A percentile compares a stretch with the other conserved stretches of the same genome.
These are phyloP conservation scores for Actinernus sp. DNA, from an alignment of 92 coral and sea anemone species.

Conservation along the genomic window DNA sequence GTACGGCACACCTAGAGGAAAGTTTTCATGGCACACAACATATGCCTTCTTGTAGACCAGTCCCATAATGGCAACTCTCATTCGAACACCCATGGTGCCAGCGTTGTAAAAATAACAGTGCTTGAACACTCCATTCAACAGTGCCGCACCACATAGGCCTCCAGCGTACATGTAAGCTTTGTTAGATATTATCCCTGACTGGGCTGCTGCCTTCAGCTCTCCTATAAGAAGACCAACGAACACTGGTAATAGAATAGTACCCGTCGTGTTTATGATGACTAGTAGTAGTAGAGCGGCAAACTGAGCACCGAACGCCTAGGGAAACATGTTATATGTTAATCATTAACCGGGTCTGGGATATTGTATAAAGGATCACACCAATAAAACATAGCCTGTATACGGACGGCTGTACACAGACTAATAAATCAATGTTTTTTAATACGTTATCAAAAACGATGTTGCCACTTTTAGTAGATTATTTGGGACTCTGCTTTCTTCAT, in stretches of 20 bases:
- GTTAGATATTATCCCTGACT: background rate
- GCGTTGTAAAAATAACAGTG: slow-evolving; percentile 8
- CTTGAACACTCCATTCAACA: slow-evolving; percentile 1
- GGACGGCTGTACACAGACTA: no score
- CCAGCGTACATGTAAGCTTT: slow-evolving; percentile 29
- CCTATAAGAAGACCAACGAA: slow-evolving; percentile 12
- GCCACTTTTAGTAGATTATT: no score
- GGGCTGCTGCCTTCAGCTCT: slow-evolving; percentile 5
- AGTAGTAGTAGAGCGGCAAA: slow-evolving; percentile 1
- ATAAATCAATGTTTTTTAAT: no score
- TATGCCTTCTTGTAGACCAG: slow-evolving; percentile 28
- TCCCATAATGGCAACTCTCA: slow-evolving; percentile 19
- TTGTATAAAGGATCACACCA: background rate
- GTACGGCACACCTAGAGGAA: no score
- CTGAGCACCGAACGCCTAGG: slow-evolving; percentile 18
- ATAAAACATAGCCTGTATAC: no score
- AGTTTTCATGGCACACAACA: no score
- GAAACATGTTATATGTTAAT: background rate
- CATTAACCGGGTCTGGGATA: no score
- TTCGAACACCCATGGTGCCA: slow-evolving; percentile 1
- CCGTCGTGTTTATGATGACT: background rate
- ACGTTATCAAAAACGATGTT: no score
- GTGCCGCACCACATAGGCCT: background rate
- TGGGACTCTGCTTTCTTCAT: no score
- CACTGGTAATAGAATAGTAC: slow-evolving; percentile 19